Conservation (phyloP, 2,888 invertebrate genomes). For the Steinernema hermaphroditum region DNA sequence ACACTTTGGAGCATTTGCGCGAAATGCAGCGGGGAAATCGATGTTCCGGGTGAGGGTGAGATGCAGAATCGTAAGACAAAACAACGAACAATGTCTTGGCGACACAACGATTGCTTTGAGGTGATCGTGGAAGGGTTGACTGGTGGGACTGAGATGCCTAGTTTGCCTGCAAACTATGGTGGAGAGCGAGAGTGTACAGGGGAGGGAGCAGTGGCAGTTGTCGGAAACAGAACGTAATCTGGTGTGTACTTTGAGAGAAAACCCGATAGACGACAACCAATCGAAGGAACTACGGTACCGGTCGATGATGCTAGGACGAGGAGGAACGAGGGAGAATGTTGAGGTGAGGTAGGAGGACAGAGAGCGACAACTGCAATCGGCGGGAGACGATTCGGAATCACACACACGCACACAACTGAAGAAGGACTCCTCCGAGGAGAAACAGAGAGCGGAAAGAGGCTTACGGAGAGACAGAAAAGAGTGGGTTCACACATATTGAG, state of each 20-base stretch:
- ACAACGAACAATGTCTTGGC: conserved; percentile 27
- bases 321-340: background rate
- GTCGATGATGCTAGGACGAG: conserved; percentile 17
- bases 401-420: background rate
- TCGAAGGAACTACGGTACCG: conserved; percentile 26
- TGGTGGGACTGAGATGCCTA: conserved; percentile 11
- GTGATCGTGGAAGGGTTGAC: background rate
- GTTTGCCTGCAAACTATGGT: conserved; percentile 28
- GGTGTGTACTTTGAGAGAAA: conserved; percentile 24
- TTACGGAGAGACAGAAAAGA: background rate
- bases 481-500: conserved; percentile 27
- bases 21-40: background rate
- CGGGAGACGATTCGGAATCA: conserved; percentile 24
- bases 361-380: conserved; percentile 26
- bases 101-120: conserved; percentile 30
- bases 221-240: conserved; percentile 24
- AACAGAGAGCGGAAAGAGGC: background rate
- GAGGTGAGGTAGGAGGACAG: conserved; percentile 17
- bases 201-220: conserved; percentile 12
- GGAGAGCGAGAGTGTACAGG: background rate
- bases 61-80: conserved; percentile 30
- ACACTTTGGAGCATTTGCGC: background rate
- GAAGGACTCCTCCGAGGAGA: conserved; percentile 6
- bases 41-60: conserved; percentile 29
- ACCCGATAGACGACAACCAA: conserved; percentile 29